Evolutionary conservation across 2,797 vertebrate genomes (phyloP), one percentile per base, ranked within the genome.

Genomic region (Gobionotothen gibberifrons): DNA sequence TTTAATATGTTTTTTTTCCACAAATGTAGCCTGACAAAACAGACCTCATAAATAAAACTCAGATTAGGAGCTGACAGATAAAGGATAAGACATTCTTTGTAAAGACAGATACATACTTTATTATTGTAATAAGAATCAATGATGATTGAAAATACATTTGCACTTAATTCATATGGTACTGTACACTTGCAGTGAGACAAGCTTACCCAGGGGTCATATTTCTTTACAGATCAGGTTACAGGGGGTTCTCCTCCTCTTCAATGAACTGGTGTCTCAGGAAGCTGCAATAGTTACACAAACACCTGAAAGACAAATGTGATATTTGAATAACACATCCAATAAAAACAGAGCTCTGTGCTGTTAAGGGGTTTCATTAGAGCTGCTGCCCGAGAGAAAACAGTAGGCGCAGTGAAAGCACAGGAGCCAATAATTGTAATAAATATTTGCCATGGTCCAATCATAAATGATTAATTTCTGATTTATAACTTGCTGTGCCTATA

Each of bases 381-480:
- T 4, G 2, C 54, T 54, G 56, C 46, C 64, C n/a, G n/a, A 49
- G 52, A 73, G 53, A 14, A 78, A 74, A 69, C 29, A 69, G 55
- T 4, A 9, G n/a, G 44, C 4, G 3, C 16, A 52, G 40, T 40
- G 15, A 48, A 74, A 61, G 60, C 26, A 52, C 12, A 4, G 55
- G 49, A 75, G 64, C 43, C 63, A 81, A 74, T 76, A 65, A 60
- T 70, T 61, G 59, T 9, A 72, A 78, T 76, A 81, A 79, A 81
- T 87, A 83, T 85, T 81, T 79, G 60, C 72, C 59, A 14, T n/a
- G 19, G 55, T 75, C 87, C 74, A 73, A 59, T 81, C 64, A 47
- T 3, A 48, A 44, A 81, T 89, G 81, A 82, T 85, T 84, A 69
- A 81, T 67, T 77, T 71, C 46, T 44, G 53, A 78, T 55, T 79